phyloP scores from a whole-genome alignment of 2,113 vertebrate genomes.

The Cynocephalus volans region DNA sequence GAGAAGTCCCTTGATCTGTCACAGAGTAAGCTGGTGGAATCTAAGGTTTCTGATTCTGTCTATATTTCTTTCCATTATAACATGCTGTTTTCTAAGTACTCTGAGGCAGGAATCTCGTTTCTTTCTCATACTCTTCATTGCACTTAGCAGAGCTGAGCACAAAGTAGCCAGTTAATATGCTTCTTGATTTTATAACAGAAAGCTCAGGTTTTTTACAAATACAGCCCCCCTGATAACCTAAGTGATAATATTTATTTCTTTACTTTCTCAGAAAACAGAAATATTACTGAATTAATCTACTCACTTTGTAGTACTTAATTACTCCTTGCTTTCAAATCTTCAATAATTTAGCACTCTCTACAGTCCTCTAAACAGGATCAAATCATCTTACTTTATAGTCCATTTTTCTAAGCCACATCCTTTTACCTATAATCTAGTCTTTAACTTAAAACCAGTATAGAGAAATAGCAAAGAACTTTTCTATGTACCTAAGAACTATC shows the following conservation, averaged over 20 bases:
- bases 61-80: constrained; percentile 11
- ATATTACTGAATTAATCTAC: constrained; percentile 48
- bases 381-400: constrained; percentile 53
- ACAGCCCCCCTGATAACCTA: not conserved
- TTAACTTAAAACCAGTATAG: constrained; percentile 46
- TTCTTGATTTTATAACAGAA: constrained; percentile 52
- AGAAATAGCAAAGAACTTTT: constrained; percentile 55
- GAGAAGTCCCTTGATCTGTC: constrained; percentile 4
- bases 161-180: not conserved
- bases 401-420: constrained; percentile 47
- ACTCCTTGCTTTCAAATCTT: constrained; percentile 58
- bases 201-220: constrained; percentile 28
- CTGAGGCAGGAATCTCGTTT: not conserved
- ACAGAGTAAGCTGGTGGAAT: not conserved
- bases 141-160: not conserved
- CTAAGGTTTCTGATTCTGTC: constrained; percentile 8
- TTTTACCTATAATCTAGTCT: constrained; percentile 51
- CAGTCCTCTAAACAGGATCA: constrained; percentile 42
- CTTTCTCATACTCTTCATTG: constrained; percentile 35
- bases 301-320: constrained; percentile 63
- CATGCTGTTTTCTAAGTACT: not conserved
- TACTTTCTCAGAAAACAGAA: constrained; percentile 68
- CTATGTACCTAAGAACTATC: not conserved
- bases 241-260: constrained; percentile 25
- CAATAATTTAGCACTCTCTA: constrained; percentile 39